Evolutionary conservation across 2,113 vertebrate species (phyloP), one percentile per base, ranked within the genome.

Genomic region (Seriola quinqueradiata): DNA sequence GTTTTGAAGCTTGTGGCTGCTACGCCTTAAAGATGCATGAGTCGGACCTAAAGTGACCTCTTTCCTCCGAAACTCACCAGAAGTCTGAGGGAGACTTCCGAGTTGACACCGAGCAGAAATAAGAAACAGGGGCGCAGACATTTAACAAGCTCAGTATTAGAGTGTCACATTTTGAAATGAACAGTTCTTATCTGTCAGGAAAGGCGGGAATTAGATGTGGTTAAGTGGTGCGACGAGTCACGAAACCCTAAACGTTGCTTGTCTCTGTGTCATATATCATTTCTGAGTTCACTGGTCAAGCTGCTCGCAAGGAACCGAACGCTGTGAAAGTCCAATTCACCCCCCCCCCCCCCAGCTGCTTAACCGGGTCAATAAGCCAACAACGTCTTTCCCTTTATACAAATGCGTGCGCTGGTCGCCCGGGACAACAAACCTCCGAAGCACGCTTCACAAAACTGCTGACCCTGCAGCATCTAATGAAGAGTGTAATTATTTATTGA

Each of bases 401-500:
- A 83, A 79, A 70, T 44, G 34, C 23, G 19, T 17, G n/a, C 11
- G 19, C 63, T 54, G 71, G 66, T 60, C 44, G 1, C 44, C 5
- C 65, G 55, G 57, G 57, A 79, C 66, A 28, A 42, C 65, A 70
- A 40, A 68, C 70, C 76, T 77, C 60, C 50, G 73, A 75, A 46
- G 60, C 73, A 59, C 82, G 48, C 52, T 75, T 48, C 38, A 36
- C 40, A 11, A 88, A 84, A 87, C 64, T 69, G 86, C 86, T 89
- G 90, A 87, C 69, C 86, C 4, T 73, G 83, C 95, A 86, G 95
- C 92, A 95, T 95, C 95, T 96, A 97, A 96, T 96, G 96, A 95
- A 93, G 75, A 84, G 92, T 57, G 46, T 96, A 95, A 96, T 96
- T 95, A 96, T 96, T 96, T 96, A 96, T 96, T 94, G 93, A 95